Percentiles rank a stretch among this genome's conserved stretches.
phyloP scores from a whole-genome alignment of 2,888 invertebrate genomes.

The Monochamus alternatus region DNA sequence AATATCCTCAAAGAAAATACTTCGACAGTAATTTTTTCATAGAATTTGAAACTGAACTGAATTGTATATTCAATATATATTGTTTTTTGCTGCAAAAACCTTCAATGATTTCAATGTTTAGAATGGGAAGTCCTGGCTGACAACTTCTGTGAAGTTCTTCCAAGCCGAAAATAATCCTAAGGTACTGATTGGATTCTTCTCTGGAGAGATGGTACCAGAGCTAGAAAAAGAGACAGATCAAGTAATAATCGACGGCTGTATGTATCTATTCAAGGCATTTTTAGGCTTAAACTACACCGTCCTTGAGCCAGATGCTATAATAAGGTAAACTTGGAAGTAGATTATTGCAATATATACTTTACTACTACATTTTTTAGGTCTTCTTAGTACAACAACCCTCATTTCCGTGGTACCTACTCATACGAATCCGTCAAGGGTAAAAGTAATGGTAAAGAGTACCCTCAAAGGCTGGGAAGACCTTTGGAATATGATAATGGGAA shows the following conservation, averaged over 20 bases:
- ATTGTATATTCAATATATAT: too few relatives aligned
- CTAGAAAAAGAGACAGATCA: slow-evolving; percentile 76
- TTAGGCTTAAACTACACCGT: slow-evolving; percentile 71
- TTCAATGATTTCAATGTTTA: slow-evolving; percentile 23
- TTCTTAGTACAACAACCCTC: slow-evolving; percentile 55
- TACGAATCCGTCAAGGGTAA: slow-evolving; percentile 53
- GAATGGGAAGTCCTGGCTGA: slow-evolving; percentile 51
- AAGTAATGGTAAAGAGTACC: slow-evolving; percentile 24
- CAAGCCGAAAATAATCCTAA: slow-evolving; percentile 70
- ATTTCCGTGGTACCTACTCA: slow-evolving; percentile 58
- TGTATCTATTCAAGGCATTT: slow-evolving; percentile 72
- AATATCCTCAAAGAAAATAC: too few relatives aligned
- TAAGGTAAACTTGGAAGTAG: slow-evolving; percentile 53
- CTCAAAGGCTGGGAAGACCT: slow-evolving; percentile 39
- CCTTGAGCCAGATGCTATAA: slow-evolving; percentile 67
- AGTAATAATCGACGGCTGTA: slow-evolving; percentile 72
- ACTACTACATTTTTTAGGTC: slow-evolving; percentile 43
- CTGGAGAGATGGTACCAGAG: slow-evolving; percentile 75
- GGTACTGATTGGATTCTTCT: slow-evolving; percentile 79
- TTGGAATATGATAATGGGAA: slow-evolving; percentile 20
- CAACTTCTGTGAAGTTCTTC: slow-evolving; percentile 35
- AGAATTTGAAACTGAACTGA: too few relatives aligned
- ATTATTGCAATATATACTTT: not conserved
- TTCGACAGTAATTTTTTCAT: too few relatives aligned
- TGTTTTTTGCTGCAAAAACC: too few relatives aligned